phyloP scores from a whole-genome alignment of 37 sponge, comb jelly and placozoan genomes.

The Chondrilla cf. caribensis region DNA sequence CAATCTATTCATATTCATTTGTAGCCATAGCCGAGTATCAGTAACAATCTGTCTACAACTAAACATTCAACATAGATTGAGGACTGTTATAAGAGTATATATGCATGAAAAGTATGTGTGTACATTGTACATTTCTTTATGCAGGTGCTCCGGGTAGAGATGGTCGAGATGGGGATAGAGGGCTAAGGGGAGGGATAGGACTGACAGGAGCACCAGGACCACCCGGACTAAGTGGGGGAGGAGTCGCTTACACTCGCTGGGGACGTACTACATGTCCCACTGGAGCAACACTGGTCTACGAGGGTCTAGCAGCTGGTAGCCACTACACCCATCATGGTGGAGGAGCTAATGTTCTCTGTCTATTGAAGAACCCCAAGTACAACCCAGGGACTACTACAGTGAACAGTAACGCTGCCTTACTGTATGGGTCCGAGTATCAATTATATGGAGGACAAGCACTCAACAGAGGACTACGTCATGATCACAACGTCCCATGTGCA shows the following conservation, averaged over 20 bases:
- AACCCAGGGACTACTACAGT: neutral
- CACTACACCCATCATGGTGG: slow-evolving; percentile 34
- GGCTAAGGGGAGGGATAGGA: neutral
- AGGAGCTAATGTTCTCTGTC: slow-evolving; percentile 50
- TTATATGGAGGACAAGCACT: neutral
- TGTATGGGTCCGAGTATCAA: slow-evolving; percentile 48
- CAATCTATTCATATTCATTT: too few species aligned
- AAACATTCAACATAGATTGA: too few species aligned
- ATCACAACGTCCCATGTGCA: slow-evolving; percentile 59
- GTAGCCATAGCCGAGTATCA: too few species aligned
- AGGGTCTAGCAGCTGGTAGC: slow-evolving; percentile 19
- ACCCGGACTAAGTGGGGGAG: slow-evolving; percentile 1
- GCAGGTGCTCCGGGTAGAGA: neutral
- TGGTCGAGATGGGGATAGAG: neutral
- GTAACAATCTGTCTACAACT: too few species aligned
- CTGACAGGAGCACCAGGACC: slow-evolving; percentile 13
- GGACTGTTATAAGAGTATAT: too few species aligned
- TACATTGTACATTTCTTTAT: too few species aligned
- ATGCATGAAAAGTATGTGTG: too few species aligned
- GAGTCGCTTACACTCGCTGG: slow-evolving; percentile 26
- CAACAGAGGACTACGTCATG: neutral
- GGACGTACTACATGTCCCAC: slow-evolving; percentile 36
- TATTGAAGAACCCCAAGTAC: slow-evolving; percentile 32
- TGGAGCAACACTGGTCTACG: slow-evolving; percentile 10
- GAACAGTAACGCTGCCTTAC: neutral